Base-by-base conservation (phyloP, 2,797 vertebrate species). In the Parauchenoglanis punctatus region DNA sequence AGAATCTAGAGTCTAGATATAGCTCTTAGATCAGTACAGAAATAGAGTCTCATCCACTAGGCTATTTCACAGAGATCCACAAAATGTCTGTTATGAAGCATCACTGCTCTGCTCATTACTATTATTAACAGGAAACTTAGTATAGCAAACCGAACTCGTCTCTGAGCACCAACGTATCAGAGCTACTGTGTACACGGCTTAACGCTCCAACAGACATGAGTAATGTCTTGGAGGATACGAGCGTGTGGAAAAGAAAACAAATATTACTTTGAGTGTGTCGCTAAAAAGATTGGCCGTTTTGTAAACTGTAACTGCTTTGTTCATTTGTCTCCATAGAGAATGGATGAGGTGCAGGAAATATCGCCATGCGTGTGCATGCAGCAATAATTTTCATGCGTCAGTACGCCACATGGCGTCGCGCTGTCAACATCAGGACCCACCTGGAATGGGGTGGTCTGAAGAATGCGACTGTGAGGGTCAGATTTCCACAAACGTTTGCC, bases 11-110 rank as follows among this genome's bases (percentile, higher is more conserved):
- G 58, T 65, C 68, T 46, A 65, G 76, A 88, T 82, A 52, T 56
- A 73, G 65, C 65, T 59, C 52, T 56, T 25, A 25, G 23, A 28
- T 58, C 59, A 73, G 25, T 59, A 59, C 54, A 80, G 77, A 80
- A 59, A 80, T 13, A 59, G 56, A 80, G 31, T 59, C 54, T 81
- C 73, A 72, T 81, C 46, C 85, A 40, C 35, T 56, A 58, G 17
- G 81, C 72, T 13, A 44, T 52, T 84, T 87, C 73, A 58, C 86
- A 77, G 61, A 84, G 72, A 84, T 49, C 35, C 31, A 58, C 73
- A 68, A 81, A 81, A 44, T 81, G 20, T 25, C 77, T 61, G 77
- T 13, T 40, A 44, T 23, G 78, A 81, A 73, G 59, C 67, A 40
- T 82, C 68, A n/a, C 54, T 52, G 40, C 40, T 82, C 58, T 52